A percentile compares a stretch with the other conserved stretches of the same genome.
phyloP scores from a whole-genome alignment of 2,888 invertebrate genomes.

The Dynastes tityus region DNA sequence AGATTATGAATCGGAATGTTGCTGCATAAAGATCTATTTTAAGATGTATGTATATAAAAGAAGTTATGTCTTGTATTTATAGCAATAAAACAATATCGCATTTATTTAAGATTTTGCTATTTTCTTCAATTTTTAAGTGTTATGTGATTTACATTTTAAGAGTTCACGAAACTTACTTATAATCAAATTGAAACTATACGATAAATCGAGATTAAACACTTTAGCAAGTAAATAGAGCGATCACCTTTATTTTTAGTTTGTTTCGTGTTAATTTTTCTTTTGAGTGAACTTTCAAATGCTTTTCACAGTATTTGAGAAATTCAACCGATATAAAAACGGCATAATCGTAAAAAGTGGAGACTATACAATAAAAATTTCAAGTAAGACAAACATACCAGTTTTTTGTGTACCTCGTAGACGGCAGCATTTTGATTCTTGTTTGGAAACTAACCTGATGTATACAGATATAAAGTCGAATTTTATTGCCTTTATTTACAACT shows the following conservation, averaged over 20 bases:
- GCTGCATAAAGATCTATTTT: not conserved
- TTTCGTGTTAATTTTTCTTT: constrained; percentile 46
- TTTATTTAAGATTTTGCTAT: not conserved
- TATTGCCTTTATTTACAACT: constrained; percentile 47
- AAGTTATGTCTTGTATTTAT: not conserved
- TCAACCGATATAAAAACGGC: constrained; percentile 45
- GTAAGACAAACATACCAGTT: constrained; percentile 46
- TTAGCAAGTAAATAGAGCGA: constrained; percentile 36
- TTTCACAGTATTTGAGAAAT: constrained; percentile 45
- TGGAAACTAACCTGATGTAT: constrained; percentile 47
- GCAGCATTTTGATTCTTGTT: constrained; percentile 46
- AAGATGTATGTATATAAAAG: not conserved
- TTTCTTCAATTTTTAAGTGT: not conserved
- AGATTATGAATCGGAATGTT: not conserved
- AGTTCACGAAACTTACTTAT: not conserved
- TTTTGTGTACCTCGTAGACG: constrained; percentile 44
- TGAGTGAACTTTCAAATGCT: constrained; percentile 42
- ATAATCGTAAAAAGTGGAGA: constrained; percentile 48
- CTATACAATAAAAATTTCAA: constrained; percentile 47
- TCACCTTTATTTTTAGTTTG: constrained; percentile 38
- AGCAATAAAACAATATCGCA: not conserved
- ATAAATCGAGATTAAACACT: constrained; percentile 30
- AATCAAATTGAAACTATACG: constrained; percentile 13
- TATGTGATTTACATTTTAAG: not conserved
- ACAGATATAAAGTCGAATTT: constrained; percentile 48